Conservation (phyloP, 2,888 invertebrate species). For the Apamea anceps region DNA sequence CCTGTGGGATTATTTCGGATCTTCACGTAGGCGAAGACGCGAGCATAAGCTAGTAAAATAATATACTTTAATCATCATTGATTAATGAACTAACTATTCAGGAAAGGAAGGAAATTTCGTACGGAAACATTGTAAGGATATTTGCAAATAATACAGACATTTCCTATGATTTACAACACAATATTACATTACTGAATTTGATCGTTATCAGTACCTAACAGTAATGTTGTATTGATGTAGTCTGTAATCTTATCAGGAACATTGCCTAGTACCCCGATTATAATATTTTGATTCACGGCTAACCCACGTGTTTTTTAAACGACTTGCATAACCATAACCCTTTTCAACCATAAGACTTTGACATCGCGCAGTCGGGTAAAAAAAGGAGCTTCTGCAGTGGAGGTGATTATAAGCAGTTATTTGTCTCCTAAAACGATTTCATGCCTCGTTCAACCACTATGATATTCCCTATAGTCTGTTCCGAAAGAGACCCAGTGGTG, state of each 20-base stretch:
- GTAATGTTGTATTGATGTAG: constrained; percentile 8
- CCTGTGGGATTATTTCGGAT: too few species aligned
- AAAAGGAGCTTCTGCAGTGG: not conserved
- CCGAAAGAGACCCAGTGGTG: too few species aligned
- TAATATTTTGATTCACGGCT: not conserved
- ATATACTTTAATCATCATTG: not conserved
- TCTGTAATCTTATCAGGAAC: constrained; percentile 17
- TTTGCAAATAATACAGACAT: constrained; percentile 20
- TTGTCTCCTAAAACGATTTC: not conserved
- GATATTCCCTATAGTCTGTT: not conserved
- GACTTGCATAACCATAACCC: not conserved
- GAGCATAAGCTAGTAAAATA: too few species aligned
- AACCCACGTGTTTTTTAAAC: not conserved
- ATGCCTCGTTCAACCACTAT: not conserved
- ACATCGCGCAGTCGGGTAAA: not conserved
- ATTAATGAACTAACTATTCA: not conserved
- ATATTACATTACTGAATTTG: not conserved
- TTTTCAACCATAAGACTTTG: too few species aligned
- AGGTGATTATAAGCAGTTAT: not conserved
- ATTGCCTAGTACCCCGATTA: not conserved
- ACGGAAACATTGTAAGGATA: constrained; percentile 13
- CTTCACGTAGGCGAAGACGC: too few species aligned
- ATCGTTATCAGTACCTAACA: not conserved
- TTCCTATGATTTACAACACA: constrained; percentile 29
- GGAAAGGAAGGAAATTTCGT: not conserved